Percentiles rank a stretch among this genome's conserved stretches.
phyloP scores from a whole-genome alignment of 92 coral and sea anemone genomes.

The Palythoa caribaeorum region DNA sequence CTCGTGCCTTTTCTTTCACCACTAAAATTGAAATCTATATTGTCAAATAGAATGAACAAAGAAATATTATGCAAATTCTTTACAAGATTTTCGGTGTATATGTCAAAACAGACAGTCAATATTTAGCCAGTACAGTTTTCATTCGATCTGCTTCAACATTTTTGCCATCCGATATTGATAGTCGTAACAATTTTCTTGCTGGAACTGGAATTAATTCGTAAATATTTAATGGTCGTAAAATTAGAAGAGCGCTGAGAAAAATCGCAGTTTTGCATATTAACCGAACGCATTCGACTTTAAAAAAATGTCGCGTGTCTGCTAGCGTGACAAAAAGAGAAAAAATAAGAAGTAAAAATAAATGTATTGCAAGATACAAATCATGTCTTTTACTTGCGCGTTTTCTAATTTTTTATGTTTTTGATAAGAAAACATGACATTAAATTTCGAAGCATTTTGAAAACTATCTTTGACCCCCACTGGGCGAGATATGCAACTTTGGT shows the following conservation, averaged over 20 bases:
- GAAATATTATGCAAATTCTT: slow-evolving; percentile 31
- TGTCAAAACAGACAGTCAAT: not conserved
- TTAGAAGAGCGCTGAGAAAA: not conserved
- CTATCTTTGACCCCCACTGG: no score
- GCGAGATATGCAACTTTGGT: no score
- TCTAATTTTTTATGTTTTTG: no score
- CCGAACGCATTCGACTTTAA: not conserved
- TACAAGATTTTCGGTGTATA: slow-evolving; percentile 3
- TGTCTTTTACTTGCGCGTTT: no score
- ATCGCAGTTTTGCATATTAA: not conserved
- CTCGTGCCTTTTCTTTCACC: not conserved
- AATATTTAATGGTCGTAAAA: not conserved
- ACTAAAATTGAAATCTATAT: not conserved
- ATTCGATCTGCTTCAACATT: not conserved
- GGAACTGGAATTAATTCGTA: not conserved
- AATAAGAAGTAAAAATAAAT: not conserved
- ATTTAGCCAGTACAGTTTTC: not conserved
- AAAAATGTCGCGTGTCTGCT: not conserved
- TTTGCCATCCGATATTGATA: not conserved
- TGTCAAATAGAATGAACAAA: not conserved
- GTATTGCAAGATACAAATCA: no score
- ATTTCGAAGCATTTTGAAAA: no score
- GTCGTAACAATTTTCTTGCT: not conserved
- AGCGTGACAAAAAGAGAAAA: not conserved
- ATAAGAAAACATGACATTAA: no score